Evolutionary conservation across 2,888 invertebrate genomes (phyloP), one percentile per base, ranked within the genome.

Genomic region (Pherbina coryleti): DNA sequence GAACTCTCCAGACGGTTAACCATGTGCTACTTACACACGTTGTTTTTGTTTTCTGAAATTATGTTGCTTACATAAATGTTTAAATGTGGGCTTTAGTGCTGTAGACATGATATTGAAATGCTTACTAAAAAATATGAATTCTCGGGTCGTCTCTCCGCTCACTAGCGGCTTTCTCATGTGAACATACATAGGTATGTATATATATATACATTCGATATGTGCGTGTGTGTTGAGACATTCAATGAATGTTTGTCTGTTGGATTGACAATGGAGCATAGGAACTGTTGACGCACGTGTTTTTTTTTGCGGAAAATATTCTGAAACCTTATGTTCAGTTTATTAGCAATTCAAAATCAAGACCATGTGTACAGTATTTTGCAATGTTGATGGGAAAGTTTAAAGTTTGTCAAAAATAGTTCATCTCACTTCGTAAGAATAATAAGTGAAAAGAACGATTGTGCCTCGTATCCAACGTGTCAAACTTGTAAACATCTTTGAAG

Each of bases 271-370:
- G 44, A 44, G 44, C 44, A 44, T 11, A 11, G 11, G 14, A 44
- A 44, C 60, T 44, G 71, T 60, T 37, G 72, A 31, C 60, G 53
- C 73, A 73, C 73, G 73, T 73, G 73, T 44, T 57, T 60, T 28
- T 57, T 37, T 53, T 60, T 62, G 72, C 62, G 44, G 37, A 57
- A 44, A 62, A 44, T 19, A 19, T 73, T 22, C n/a, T 31, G 17
- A 53, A 62, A 25, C 4, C 22, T 57, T 2, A 31, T 62, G 62
- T 73, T 73, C 62, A 73, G 73, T 73, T 44, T 22, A 44, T 34
- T 31, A 17, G 25, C 28, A 62, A 44, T 62, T 73, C 5, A n/a
- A n/a, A n/a, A n/a, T n/a, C 73, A 49, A 44, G 44, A 44, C 62
- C 49, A 73, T 62, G 44, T 31, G 73, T 19, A 25, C 60, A 4